These are phyloP conservation scores for Triplophysa yarkandensis DNA, from an alignment of 2,797 vertebrate genomes.

Conservation along the genomic window DNA sequence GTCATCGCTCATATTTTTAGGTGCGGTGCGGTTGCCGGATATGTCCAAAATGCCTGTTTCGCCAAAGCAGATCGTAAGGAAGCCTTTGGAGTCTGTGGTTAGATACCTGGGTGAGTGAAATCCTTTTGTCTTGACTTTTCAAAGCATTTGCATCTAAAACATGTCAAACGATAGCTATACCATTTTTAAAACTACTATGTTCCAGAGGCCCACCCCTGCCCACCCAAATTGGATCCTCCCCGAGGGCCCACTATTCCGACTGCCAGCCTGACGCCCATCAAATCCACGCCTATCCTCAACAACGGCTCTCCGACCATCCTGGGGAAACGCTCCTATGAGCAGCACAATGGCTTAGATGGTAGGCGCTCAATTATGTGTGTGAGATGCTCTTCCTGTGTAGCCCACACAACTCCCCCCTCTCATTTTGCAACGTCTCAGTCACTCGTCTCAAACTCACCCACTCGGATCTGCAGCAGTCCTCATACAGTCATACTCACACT, in stretches of 20 bases:
- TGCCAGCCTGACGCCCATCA: conserved; percentile 88
- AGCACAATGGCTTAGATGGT: conserved; percentile 98
- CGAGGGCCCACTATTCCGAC: conserved; percentile 83
- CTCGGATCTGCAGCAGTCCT: conserved; percentile 59
- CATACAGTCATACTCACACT: conserved; percentile 44
- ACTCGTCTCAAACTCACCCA: conserved; percentile 30
- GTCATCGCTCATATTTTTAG: conserved; percentile 65
- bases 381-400: not conserved
- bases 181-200: not conserved
- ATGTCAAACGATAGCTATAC: not conserved
- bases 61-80: conserved; percentile 88
- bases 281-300: conserved; percentile 91
- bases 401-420: conserved; percentile 15
- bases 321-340: conserved; percentile 94
- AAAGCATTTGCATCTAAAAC: not conserved
- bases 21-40: conserved; percentile 90
- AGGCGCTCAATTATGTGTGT: conserved; percentile 55
- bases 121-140: not conserved
- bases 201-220: conserved; percentile 92
- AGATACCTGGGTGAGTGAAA: conserved; percentile 87
- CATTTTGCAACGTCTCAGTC: conserved; percentile 10
- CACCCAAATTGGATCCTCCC: conserved; percentile 83
- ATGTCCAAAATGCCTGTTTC: conserved; percentile 83
- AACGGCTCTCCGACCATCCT: conserved; percentile 96
- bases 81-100: conserved; percentile 95